Percentiles rank a stretch among this genome's conserved stretches.
phyloP scores from a whole-genome alignment of 2,888 invertebrate genomes.

The Neoscelio sp. region DNA sequence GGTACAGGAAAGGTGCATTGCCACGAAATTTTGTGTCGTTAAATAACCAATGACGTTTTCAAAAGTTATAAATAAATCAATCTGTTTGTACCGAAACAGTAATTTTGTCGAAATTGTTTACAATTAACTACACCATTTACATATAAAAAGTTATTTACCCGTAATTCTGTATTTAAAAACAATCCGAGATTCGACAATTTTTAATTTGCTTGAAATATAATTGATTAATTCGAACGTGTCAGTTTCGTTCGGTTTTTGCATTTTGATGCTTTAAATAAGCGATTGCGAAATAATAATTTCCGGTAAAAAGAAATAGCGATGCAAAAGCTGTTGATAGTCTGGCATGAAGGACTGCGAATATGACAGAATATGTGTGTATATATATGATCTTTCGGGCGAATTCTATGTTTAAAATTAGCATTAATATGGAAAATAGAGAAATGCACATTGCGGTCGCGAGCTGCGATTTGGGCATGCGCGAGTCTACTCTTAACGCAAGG shows the following conservation, averaged over 20 bases:
- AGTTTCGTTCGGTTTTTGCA: slow-evolving; percentile 37
- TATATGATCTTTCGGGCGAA: slow-evolving; percentile 51
- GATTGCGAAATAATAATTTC: slow-evolving; percentile 58
- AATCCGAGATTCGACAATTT: slow-evolving; percentile 18
- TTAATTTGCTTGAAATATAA: slow-evolving; percentile 12
- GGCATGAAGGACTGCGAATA: slow-evolving; percentile 17
- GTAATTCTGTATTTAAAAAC: no score
- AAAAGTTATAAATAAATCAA: no score
- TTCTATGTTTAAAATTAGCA: slow-evolving; percentile 80
- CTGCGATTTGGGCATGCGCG: slow-evolving; percentile 35
- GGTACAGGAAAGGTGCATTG: no score
- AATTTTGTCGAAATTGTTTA: no score
- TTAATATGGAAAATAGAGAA: slow-evolving; percentile 76
- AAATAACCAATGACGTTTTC: no score
- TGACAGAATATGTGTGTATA: slow-evolving; percentile 35
- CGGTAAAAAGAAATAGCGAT: not conserved
- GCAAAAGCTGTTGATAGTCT: slow-evolving; percentile 27
- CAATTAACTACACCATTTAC: no score
- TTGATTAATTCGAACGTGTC: slow-evolving; percentile 49
- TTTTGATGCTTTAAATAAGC: slow-evolving; percentile 48
- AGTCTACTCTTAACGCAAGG: not conserved
- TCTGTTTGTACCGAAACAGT: no score
- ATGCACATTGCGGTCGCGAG: slow-evolving; percentile 9
- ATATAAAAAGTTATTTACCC: no score
- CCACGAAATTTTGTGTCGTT: no score